Base-by-base conservation (phyloP, 2,113 vertebrate genomes). In the Passer montanus region DNA sequence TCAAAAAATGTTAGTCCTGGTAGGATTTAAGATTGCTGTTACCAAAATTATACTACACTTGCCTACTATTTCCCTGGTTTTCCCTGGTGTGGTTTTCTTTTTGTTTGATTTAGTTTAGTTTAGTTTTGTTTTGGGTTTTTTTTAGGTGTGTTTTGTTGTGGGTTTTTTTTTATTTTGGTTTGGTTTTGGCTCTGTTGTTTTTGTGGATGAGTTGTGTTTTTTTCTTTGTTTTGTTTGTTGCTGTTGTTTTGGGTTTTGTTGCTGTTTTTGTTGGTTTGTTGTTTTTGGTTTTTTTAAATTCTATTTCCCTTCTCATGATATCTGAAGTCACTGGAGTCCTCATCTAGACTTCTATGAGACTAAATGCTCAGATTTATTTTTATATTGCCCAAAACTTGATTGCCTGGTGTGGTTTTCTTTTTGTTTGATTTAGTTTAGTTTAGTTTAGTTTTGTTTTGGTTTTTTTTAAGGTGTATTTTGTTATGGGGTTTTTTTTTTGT, bases 1-100 rank as follows among this genome's bases (percentile, higher is more conserved):
- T 63, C 9, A 83, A 46, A 82, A 92, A 64, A 8, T 47, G 2
- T 39, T 69, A 9, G 4, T 69, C 10, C 21, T 33, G 6, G 10
- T n/a, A n/a, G 1, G 0, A 31, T 37, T 16, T 7, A 78, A 28
- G 22, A 35, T 33, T 74, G 10, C 1, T 58, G 11, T 11, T n/a
- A 69, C 24, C 35, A 24, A 63, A 75, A 46, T 55, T 9, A 52
- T n/a, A 41, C 12, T 68, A 9, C 15, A 17, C 2, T 68, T 53
- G 19, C 22, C 1, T 28, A 22, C 23, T 89, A 83, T 62, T 16
- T 1, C 13, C 13, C 4, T 22, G 11, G 2, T 72, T 70, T 59
- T 49, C 0, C 52, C 3, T 47, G 4, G 15, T 74, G 19, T 23
- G 2, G 6, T n/a, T 41, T 67, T 44, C 15, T 33, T 31, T 60